A percentile compares a stretch with the other conserved stretches of the same genome.
phyloP scores from a whole-genome alignment of 2,113 vertebrate species.

The Sciurus niger region DNA sequence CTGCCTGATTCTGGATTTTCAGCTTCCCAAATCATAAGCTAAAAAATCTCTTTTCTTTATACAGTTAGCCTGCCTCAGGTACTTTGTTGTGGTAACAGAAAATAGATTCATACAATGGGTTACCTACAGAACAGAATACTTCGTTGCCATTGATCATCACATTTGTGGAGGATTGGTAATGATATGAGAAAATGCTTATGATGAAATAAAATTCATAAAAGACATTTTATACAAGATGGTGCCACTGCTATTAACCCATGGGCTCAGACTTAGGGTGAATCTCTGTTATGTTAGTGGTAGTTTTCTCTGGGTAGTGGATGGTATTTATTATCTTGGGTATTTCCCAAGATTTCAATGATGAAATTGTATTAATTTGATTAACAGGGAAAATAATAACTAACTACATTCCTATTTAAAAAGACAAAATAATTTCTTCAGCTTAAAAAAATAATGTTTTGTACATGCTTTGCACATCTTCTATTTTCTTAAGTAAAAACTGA shows the following conservation, averaged over 20 bases:
- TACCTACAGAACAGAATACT: neutral
- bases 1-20: neutral
- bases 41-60: neutral
- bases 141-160: neutral
- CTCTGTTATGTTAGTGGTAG: neutral
- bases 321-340: neutral
- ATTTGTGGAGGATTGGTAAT: neutral
- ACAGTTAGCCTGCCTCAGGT: neutral
- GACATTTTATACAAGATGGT: neutral
- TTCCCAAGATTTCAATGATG: constrained; percentile 48
- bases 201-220: constrained; percentile 29
- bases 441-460: neutral
- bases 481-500: constrained; percentile 28
- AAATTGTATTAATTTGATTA: constrained; percentile 35
- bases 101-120: neutral
- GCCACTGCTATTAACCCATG: neutral
- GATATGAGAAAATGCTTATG: neutral
- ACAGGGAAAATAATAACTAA: constrained; percentile 5
- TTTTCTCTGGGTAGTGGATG: neutral
- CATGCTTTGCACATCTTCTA: constrained; percentile 10
- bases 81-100: neutral
- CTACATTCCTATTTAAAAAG: constrained; percentile 6
- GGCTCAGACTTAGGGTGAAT: neutral
- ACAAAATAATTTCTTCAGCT: neutral
- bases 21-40: neutral